Evolutionary conservation across 53 echinoderm and acorn worm species (phyloP), one percentile per base, ranked within the genome.

Genomic region (Apostichopus leukothele): DNA sequence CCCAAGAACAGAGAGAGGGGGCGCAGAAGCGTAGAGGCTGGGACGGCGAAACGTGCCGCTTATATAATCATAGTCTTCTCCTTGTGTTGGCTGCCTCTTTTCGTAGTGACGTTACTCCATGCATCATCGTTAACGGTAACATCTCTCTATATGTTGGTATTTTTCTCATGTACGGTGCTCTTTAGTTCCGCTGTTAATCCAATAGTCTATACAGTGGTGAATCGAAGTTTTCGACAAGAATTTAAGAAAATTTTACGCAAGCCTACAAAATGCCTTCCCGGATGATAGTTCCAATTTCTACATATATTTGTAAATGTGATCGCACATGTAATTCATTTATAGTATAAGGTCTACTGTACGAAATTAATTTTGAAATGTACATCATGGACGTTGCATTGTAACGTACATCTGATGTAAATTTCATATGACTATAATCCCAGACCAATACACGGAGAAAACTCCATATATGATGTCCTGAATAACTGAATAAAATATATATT

Each of bases 71-170:
- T 93, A 14, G 90, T 92, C 19, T 96, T 96, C 80, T 88, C 90
- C 21, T 60, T 96, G 27, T 96, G 96, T 75, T 96, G 96, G 96
- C 39, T 96, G 75, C 96, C 96, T 51, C 88, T 94, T 20, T 91
- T 90, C n/a, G 75, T 93, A 5, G 75, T 90, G 11, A 91, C 96
- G 1, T 85, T 91, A 10, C 16, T 94, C 4, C 84, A 90, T 22
- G 60, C 75, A 51, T 75, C 59, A 1, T 9, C 59, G 21, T 16
- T 73, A 1, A 89, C 76, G 8, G 54, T 83, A 16, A 27, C 84
- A 60, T 55, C 83, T n/a, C 67, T 89, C 12, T 91, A 92, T 22
- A 81, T 93, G 25, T 89, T 94, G 67, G 88, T 94, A 51, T 85
- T 94, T 9, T 86, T 89, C 61, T 60, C 89, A 7, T 76, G 90